Conservation (phyloP, 2,113 vertebrate species). For the Gobiocypris rarus region DNA sequence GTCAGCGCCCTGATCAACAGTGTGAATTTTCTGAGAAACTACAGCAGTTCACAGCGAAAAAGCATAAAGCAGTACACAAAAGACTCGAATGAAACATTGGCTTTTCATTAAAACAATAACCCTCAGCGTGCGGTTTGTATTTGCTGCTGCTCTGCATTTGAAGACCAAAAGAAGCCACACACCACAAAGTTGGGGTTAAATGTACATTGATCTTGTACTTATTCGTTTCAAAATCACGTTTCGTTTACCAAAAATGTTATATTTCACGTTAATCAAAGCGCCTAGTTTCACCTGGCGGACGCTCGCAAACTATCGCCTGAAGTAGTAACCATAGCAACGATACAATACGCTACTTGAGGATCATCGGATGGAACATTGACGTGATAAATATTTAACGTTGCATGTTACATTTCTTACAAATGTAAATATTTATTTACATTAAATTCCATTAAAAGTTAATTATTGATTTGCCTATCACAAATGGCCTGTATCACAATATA, state of each 20-base stretch:
- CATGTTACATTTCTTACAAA: background rate
- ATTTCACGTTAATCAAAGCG: background rate
- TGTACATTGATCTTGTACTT: background rate
- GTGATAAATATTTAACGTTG: background rate
- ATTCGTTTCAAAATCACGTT: background rate
- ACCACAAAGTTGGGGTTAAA: background rate
- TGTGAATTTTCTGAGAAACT: conserved; percentile 1
- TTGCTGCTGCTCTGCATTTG: background rate
- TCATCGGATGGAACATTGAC: background rate
- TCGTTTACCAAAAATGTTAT: background rate
- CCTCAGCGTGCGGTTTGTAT: background rate
- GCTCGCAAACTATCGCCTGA: background rate
- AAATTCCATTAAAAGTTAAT: background rate
- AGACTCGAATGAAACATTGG: background rate
- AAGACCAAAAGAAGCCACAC: background rate
- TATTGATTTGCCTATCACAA: background rate
- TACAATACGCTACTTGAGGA: background rate
- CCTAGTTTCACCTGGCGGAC: background rate
- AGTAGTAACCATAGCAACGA: background rate
- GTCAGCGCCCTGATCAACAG: conserved; percentile 10
- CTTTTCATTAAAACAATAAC: background rate
- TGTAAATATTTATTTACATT: background rate
- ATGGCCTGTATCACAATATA: background rate
- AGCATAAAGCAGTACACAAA: background rate
- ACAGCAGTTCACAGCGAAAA: background rate